phyloP scores from a whole-genome alignment of 2,888 invertebrate genomes.

The Notodonta dromedarius region DNA sequence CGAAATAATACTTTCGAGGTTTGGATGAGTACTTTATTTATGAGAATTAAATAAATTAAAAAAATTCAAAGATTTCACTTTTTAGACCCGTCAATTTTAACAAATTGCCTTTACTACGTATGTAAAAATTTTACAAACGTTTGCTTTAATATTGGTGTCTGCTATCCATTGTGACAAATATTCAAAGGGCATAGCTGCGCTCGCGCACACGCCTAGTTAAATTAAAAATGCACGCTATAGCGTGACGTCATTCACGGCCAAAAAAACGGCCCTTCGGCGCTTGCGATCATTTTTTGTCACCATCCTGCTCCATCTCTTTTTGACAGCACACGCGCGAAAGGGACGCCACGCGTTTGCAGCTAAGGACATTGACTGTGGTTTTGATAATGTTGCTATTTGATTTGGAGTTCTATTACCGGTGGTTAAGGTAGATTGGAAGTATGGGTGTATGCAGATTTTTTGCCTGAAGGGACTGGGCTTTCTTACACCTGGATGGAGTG shows the following conservation, averaged over 20 bases:
- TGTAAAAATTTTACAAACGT: too few species aligned
- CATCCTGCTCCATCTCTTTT: conserved; percentile 24
- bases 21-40: too few species aligned
- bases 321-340: conserved; percentile 13
- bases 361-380: conserved; percentile 34
- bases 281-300: conserved; percentile 39
- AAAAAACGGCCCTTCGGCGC: conserved; percentile 34
- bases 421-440: conserved; percentile 20
- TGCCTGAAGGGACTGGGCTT: conserved; percentile 19
- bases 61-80: too few species aligned
- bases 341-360: conserved; percentile 30
- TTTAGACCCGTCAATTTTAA: too few species aligned
- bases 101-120: too few species aligned
- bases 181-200: not conserved
- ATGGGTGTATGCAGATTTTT: conserved; percentile 35
- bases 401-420: conserved; percentile 14
- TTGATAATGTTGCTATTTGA: conserved; percentile 10
- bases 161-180: too few species aligned
- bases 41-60: too few species aligned
- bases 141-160: too few species aligned
- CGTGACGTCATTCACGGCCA: conserved; percentile 15
- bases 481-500: conserved; percentile 40
- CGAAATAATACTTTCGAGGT: too few species aligned
- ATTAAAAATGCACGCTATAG: not conserved
- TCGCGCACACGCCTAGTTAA: conserved; percentile 1